A percentile compares a stretch with the other conserved stretches of the same genome.
These are phyloP conservation scores for Speoplatyrhinus poulsoni DNA, from an alignment of 2,113 vertebrate species.

Conservation along the genomic window DNA sequence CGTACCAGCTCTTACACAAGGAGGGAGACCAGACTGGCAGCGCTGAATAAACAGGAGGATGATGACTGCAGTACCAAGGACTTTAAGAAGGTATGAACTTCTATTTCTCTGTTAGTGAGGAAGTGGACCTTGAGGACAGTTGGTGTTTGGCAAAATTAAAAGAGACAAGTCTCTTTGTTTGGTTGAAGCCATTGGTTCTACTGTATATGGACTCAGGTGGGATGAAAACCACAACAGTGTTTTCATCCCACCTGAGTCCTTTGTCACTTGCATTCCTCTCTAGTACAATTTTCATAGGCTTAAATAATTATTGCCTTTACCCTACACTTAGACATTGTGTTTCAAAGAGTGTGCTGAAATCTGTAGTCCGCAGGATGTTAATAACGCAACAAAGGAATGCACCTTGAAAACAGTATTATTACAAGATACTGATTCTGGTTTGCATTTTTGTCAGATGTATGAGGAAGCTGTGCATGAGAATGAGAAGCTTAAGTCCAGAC, in stretches of 20 bases:
- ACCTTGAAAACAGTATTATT: not conserved
- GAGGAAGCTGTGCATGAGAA: constrained; percentile 91
- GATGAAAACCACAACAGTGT: too few relatives aligned
- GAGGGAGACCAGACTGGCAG: constrained; percentile 85
- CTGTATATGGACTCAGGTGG: too few relatives aligned
- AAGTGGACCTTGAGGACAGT: not conserved
- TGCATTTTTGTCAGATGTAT: constrained; percentile 80
- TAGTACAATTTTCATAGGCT: too few relatives aligned
- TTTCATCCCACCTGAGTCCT: too few relatives aligned
- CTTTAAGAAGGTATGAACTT: constrained; percentile 85
- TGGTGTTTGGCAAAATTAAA: not conserved
- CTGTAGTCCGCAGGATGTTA: too few relatives aligned
- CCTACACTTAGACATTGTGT: too few relatives aligned
- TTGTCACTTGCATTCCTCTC: too few relatives aligned
- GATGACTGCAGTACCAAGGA: constrained; percentile 82
- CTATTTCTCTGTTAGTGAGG: not conserved
- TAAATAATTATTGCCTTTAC: too few relatives aligned
- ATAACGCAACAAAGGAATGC: too few relatives aligned
- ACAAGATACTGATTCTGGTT: not conserved
- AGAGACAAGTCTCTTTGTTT: too few relatives aligned
- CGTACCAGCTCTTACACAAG: constrained; percentile 84
- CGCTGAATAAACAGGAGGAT: constrained; percentile 74
- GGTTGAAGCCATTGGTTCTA: too few relatives aligned
- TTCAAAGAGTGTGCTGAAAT: too few relatives aligned
- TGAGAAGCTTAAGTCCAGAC: constrained; percentile 89